Evolutionary conservation across 2,888 invertebrate genomes (phyloP), one percentile per base, ranked within the genome.

Genomic region (Dastarcus helophoroides): DNA sequence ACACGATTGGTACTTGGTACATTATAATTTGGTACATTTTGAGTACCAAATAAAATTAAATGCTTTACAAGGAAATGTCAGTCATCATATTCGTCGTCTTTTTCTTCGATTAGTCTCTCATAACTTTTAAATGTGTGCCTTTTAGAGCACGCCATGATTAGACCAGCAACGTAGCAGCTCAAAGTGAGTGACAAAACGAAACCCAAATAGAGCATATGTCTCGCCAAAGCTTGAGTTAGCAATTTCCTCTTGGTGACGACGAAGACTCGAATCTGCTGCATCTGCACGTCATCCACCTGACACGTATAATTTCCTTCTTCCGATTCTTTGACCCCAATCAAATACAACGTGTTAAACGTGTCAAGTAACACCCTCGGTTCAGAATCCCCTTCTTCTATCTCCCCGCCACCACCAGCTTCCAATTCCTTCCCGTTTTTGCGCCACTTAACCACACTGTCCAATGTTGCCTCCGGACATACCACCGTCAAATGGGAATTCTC

Each of bases 301-400:
- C 84, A 84, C 1, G 70, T 69, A 51, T 82, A 84, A 46, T 68
- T 68, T 7, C 82, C 83, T 36, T 73, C 69, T 52, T 82, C 80
- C 1, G 64, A 58, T 39, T 64, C 62, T 8, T 69, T 69, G 2
- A 79, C 71, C 34, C 71, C 70, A 39, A 65, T 56, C 22, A 76
- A 56, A 48, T 71, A 71, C 13, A 76, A 49, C 2, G 67, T 67
- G 22, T 65, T 68, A 41, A 70, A 71, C 1, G 64, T 58, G 43
- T 74, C 74, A 2, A 73, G 65, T 4, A 68, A 53, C 24, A 71
- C 55, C 43, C 64, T 58, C 2, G 65, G 63, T 41, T 63, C 64
- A 7, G 53, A 47, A 39, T 64, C 58, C 31, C 52, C 53, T n/a
- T 48, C 33, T 14, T 42, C 37, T 11, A 39, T 38, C 19, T 26